Percentiles rank a stretch among this genome's conserved stretches.
Evolutionary conservation across 2,888 invertebrate genomes (phyloP).

Genomic region (Cantharis lateralis): DNA sequence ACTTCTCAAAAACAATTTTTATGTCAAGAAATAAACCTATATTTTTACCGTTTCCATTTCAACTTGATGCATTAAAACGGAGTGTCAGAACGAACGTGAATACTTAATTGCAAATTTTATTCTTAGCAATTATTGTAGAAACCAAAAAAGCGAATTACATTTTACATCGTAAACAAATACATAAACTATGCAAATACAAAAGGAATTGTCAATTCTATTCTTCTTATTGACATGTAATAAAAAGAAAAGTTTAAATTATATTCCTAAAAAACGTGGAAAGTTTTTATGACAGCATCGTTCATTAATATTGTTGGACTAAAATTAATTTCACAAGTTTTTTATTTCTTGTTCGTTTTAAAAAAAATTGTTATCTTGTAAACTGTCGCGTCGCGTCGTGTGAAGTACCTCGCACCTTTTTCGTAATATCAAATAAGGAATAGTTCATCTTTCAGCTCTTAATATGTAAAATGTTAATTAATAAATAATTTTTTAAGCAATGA

Average conservation of each 20-base stretch:
- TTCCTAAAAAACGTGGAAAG: background rate
- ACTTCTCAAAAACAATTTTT: background rate
- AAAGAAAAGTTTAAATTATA: conserved; percentile 3
- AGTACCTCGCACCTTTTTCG: background rate
- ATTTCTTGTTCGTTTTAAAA: background rate
- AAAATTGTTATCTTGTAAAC: background rate
- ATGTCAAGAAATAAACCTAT: background rate
- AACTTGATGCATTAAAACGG: background rate
- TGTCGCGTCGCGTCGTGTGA: background rate
- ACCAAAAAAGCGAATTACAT: background rate
- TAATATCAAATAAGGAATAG: background rate
- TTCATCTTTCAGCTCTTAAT: background rate
- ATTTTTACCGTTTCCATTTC: background rate
- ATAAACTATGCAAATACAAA: background rate
- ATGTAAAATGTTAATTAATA: too few relatives aligned
- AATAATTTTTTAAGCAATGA: too few relatives aligned
- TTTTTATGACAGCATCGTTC: background rate
- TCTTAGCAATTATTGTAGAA: background rate
- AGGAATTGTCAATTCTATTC: conserved; percentile 17
- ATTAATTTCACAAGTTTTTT: background rate
- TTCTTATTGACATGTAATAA: conserved; percentile 18
- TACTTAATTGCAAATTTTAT: background rate
- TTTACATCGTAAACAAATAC: background rate
- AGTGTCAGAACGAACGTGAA: background rate
- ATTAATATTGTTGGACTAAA: background rate